phyloP scores from a whole-genome alignment of 2,113 vertebrate genomes.

The Danio rerio region DNA sequence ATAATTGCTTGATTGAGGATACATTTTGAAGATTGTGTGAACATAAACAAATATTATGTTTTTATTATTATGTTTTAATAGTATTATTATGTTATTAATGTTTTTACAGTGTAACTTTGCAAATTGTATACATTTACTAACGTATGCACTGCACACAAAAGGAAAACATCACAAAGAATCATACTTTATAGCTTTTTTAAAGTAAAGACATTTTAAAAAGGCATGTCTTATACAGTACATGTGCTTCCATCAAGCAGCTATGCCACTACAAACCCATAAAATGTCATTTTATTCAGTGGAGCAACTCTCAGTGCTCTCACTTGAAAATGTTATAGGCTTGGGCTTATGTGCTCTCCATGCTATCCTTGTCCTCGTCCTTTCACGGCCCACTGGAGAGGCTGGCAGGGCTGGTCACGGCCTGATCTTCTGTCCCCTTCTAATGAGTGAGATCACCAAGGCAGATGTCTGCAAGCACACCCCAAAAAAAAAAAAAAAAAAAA shows the following conservation, averaged over 20 bases:
- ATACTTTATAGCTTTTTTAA: too few relatives aligned
- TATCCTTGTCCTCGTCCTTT: slow-evolving; percentile 30
- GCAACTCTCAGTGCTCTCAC: background rate
- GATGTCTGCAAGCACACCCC: slow-evolving; percentile 22
- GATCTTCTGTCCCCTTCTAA: slow-evolving; percentile 24
- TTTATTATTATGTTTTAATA: too few relatives aligned
- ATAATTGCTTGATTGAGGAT: too few relatives aligned
- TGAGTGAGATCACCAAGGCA: slow-evolving; percentile 35
- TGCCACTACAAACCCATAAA: slow-evolving; percentile 3
- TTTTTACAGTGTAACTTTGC: too few relatives aligned
- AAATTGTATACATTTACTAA: too few relatives aligned
- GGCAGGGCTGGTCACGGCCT: slow-evolving; percentile 15
- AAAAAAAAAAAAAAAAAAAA: slow-evolving; percentile 1
- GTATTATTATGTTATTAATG: too few relatives aligned
- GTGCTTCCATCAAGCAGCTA: background rate
- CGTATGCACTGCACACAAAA: too few relatives aligned
- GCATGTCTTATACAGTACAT: background rate
- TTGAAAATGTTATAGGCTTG: background rate
- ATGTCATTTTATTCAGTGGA: background rate
- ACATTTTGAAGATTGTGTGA: too few relatives aligned
- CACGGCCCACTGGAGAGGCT: slow-evolving; percentile 22
- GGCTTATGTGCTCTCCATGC: background rate
- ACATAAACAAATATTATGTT: too few relatives aligned
- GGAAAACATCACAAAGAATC: too few relatives aligned
- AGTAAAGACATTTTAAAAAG: too few relatives aligned